These are phyloP conservation scores for Leptinotarsa lineolata DNA, from an alignment of 1,140 invertebrate genomes.

Conservation along the genomic window DNA sequence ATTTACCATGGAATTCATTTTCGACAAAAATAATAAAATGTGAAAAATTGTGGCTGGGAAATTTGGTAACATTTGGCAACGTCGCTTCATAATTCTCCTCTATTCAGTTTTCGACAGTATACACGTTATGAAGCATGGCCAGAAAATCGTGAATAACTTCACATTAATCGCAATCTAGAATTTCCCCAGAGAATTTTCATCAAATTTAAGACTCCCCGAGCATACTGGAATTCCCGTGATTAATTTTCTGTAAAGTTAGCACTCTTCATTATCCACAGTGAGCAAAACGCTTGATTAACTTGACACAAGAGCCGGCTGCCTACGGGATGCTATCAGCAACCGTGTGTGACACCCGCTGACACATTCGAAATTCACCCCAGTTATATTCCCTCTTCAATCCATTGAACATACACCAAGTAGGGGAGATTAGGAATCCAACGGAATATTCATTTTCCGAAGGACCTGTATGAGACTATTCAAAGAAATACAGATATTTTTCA, in stretches of 20 bases:
- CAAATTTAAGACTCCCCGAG: not conserved
- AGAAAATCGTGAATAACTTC: no score
- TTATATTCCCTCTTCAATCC: not conserved
- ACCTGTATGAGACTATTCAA: no score
- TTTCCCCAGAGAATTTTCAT: not conserved
- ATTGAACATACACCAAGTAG: not conserved
- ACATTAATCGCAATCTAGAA: not conserved
- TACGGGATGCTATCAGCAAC: conserved; percentile 19
- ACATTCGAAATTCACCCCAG: conserved; percentile 20
- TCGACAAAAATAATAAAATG: no score
- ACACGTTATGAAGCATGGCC: no score
- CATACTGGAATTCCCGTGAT: not conserved
- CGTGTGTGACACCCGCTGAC: conserved; percentile 18
- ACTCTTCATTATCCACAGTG: not conserved
- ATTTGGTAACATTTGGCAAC: no score
- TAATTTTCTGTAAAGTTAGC: conserved; percentile 2
- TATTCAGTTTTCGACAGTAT: no score
- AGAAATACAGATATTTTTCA: no score
- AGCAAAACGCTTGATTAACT: conserved; percentile 19
- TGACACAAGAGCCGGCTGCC: conserved; percentile 17
- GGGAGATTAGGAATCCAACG: not conserved
- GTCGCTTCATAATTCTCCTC: no score
- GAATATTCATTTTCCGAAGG: not conserved
- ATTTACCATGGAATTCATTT: no score
- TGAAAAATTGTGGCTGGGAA: no score